Conservation (phyloP, 37 sponge, comb jelly and placozoan genomes). For the Chondrilla cf. caribensis region DNA sequence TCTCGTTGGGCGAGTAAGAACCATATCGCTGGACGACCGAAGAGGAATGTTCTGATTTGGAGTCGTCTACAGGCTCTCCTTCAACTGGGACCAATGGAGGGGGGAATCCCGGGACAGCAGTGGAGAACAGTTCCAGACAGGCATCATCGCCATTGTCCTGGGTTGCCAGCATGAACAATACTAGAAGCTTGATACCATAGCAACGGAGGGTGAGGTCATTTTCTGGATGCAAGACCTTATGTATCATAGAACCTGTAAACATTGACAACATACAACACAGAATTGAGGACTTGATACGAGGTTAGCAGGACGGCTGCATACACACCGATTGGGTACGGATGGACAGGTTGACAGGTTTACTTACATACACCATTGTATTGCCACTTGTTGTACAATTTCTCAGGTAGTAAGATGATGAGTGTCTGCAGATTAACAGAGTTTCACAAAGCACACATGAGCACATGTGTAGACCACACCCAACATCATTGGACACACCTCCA, state of each 20-base stretch:
- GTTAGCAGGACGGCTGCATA: too few species aligned
- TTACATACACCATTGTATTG: slow-evolving; percentile 85
- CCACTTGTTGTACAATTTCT: slow-evolving; percentile 69
- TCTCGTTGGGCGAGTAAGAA: not conserved
- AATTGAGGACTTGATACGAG: not conserved
- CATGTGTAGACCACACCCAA: too few species aligned
- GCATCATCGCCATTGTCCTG: slow-evolving; percentile 77
- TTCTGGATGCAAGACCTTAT: slow-evolving; percentile 77
- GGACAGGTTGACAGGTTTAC: not conserved
- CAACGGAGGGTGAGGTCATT: slow-evolving; percentile 53
- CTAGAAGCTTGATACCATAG: slow-evolving; percentile 72
- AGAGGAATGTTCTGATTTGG: not conserved
- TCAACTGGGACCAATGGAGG: slow-evolving; percentile 64
- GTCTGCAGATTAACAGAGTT: slow-evolving; percentile 24
- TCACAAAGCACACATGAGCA: not conserved
- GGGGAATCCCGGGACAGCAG: slow-evolving; percentile 81
- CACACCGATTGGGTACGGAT: not conserved
- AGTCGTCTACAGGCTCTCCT: not conserved
- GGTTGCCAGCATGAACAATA: slow-evolving; percentile 74
- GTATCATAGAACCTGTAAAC: slow-evolving; percentile 60
- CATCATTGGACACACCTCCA: slow-evolving; percentile 56
- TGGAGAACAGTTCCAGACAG: slow-evolving; percentile 80
- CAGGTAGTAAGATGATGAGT: slow-evolving; percentile 70
- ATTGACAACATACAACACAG: too few species aligned
- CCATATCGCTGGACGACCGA: not conserved